These are phyloP conservation scores for Sandelia bainsii DNA, from an alignment of 2,797 vertebrate species.

Conservation along the genomic window DNA sequence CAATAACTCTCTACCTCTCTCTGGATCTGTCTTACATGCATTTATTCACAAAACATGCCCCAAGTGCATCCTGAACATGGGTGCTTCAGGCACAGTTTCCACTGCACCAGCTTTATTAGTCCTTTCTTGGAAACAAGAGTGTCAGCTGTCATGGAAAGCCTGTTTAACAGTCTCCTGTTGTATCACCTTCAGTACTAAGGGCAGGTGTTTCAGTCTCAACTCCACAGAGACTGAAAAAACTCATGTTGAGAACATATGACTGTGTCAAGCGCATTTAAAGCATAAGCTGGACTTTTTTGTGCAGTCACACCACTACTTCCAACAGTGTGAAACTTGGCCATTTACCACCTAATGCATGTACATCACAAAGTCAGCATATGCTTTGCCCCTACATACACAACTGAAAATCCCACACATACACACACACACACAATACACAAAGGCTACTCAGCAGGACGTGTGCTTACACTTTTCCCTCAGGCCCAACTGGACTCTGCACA, in stretches of 20 bases:
- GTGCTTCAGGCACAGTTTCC: neutral
- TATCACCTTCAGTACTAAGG: neutral
- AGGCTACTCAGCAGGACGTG: slow-evolving; percentile 4
- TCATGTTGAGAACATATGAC: neutral
- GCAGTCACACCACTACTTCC: slow-evolving; percentile 4
- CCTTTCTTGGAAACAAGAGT: neutral
- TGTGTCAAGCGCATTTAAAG: neutral
- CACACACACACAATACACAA: neutral
- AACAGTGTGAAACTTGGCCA: slow-evolving; percentile 15
- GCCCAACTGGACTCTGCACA: slow-evolving; percentile 4
- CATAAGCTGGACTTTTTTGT: neutral
- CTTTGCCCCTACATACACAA: neutral
- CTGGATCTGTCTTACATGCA: neutral
- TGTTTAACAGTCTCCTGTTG: slow-evolving; percentile 1
- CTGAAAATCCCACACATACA: neutral
- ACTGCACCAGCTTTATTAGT: neutral
- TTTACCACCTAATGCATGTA: slow-evolving; percentile 16
- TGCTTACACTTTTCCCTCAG: slow-evolving; percentile 34
- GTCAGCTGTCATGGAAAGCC: neutral
- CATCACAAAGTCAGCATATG: slow-evolving; percentile 37
- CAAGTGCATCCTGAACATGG: neutral
- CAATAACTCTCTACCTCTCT: neutral
- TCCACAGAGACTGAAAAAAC: neutral
- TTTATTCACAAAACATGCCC: neutral
- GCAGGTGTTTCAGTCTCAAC: slow-evolving; percentile 6